A percentile compares a stretch with the other conserved stretches of the same genome.
phyloP scores from a whole-genome alignment of 2,888 invertebrate genomes.

The Luperina nickerlii region DNA sequence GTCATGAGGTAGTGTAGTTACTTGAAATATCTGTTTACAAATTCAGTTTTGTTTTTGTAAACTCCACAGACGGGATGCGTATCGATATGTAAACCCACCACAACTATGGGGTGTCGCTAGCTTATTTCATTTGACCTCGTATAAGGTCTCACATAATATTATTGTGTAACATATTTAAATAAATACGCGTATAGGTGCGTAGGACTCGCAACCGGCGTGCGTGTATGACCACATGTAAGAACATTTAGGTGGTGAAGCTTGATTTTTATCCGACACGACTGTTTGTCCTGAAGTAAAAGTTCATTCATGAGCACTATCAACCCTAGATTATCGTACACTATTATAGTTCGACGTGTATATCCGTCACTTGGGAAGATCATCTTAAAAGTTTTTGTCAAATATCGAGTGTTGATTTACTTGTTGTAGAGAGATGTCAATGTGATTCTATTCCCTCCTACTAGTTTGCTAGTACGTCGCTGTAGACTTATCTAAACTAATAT shows the following conservation, averaged over 20 bases:
- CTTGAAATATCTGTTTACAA: neutral
- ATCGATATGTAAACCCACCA: neutral
- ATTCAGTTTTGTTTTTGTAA: neutral
- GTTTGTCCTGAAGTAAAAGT: neutral
- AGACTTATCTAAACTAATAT: no score
- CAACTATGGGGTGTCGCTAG: neutral
- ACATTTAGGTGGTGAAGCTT: neutral
- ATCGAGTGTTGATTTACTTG: neutral
- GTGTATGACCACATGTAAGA: no score
- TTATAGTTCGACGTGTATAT: no score
- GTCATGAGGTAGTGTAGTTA: neutral
- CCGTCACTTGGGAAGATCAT: neutral
- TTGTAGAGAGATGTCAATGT: neutral
- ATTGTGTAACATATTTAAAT: neutral
- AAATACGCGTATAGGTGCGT: no score
- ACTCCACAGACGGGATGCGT: neutral
- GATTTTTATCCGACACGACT: neutral
- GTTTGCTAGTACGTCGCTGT: neutral
- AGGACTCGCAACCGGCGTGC: no score
- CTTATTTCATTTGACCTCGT: neutral
- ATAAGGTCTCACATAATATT: neutral
- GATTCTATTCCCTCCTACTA: neutral
- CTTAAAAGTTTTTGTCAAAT: neutral
- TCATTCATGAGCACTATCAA: neutral
- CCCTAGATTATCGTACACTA: no score